These are phyloP conservation scores for Aurelia aurita complex sp. Pacific DNA, from an alignment of 30 jellyfish, hydroid and myxozoan genomes.

Conservation along the genomic window DNA sequence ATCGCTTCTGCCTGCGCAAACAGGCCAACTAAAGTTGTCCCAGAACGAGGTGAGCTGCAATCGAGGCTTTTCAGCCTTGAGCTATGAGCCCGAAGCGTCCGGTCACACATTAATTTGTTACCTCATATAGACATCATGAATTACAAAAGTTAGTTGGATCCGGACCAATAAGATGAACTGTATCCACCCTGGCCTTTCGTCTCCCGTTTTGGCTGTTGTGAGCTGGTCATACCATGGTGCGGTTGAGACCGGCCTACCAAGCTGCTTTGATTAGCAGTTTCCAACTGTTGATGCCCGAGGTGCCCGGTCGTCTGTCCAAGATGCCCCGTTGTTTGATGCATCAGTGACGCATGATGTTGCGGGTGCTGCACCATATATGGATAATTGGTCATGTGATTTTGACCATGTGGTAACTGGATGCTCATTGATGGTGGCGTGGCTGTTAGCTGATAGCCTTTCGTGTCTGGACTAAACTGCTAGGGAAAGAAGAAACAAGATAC, in stretches of 20 bases:
- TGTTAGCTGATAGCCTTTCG: conserved; percentile 57
- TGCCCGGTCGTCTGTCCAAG: conserved; percentile 39
- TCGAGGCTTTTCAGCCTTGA: no score
- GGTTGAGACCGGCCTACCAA: conserved; percentile 32
- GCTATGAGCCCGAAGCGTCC: neutral
- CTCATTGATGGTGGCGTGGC: conserved; percentile 80
- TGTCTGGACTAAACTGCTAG: conserved; percentile 66
- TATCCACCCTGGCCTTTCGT: conserved; percentile 31
- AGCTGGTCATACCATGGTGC: conserved; percentile 59
- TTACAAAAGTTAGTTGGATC: conserved; percentile 28
- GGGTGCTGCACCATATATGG: conserved; percentile 77
- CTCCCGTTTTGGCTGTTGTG: conserved; percentile 68
- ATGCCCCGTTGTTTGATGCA: conserved; percentile 23
- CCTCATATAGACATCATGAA: conserved; percentile 41
- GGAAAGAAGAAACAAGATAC: neutral
- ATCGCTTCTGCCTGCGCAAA: neutral
- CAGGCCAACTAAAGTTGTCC: conserved; percentile 21
- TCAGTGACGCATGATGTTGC: conserved; percentile 69
- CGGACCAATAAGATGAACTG: conserved; percentile 60
- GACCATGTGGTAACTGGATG: conserved; percentile 75
- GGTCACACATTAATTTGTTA: conserved; percentile 5
- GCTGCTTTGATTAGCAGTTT: conserved; percentile 42
- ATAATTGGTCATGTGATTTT: conserved; percentile 71
- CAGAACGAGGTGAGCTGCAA: conserved; percentile 11
- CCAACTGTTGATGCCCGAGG: conserved; percentile 71